Evolutionary conservation across 2,797 vertebrate species (phyloP).

Genomic region (Agapornis canus): DNA sequence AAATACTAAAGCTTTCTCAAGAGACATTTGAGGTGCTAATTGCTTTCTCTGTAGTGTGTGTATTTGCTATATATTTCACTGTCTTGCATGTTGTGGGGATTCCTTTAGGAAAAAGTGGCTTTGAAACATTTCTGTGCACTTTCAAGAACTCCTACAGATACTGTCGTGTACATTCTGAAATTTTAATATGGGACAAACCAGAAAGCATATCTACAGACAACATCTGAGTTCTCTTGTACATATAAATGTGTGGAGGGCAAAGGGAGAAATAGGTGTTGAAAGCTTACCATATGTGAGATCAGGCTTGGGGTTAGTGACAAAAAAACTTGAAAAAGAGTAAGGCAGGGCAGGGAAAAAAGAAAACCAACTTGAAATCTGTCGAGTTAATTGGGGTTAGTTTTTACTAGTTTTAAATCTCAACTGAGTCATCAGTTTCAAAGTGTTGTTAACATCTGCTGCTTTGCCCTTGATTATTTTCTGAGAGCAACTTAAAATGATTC

Average conservation of each 20-base stretch:
- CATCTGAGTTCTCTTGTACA: neutral
- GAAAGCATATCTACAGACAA: neutral
- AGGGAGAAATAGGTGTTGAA: neutral
- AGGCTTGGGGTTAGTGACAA: neutral
- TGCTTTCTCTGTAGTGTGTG: neutral
- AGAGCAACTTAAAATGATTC: neutral
- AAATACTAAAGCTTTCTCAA: neutral
- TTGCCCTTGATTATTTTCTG: neutral
- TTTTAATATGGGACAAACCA: neutral
- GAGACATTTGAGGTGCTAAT: neutral
- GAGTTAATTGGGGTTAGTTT: neutral
- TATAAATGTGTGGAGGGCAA: neutral
- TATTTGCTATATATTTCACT: neutral
- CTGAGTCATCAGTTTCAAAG: neutral
- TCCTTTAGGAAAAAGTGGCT: neutral
- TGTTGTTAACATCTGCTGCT: neutral
- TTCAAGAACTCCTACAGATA: neutral
- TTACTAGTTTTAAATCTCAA: neutral
- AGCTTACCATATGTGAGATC: neutral
- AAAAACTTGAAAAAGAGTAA: neutral
- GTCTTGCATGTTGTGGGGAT: neutral
- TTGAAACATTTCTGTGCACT: neutral
- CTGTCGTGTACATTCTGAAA: neutral
- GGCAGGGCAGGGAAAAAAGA: neutral
- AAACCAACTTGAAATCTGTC: rapidly evolving